Conservation (phyloP, 2,113 vertebrate genomes). For the Phainopepla nitens region DNA sequence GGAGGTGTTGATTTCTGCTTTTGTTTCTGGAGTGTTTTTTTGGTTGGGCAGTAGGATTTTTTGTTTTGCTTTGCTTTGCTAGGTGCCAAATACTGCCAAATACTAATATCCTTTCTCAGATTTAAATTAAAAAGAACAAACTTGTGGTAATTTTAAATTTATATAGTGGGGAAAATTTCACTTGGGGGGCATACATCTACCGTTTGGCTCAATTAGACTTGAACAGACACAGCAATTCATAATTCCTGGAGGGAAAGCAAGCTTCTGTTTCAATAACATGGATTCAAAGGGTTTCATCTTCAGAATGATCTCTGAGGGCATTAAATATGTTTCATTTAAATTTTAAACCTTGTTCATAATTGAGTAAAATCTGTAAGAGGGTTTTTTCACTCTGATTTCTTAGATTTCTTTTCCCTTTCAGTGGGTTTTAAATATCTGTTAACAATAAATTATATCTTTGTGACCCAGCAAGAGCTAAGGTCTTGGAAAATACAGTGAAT, state of each 20-base stretch:
- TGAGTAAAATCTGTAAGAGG: neutral
- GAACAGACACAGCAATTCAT: neutral
- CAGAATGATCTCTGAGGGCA: slow-evolving; percentile 10
- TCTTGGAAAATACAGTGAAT: neutral
- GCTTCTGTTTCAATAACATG: slow-evolving; percentile 5
- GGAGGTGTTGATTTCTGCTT: neutral
- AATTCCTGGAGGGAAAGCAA: slow-evolving; percentile 36
- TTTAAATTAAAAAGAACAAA: slow-evolving; percentile 6
- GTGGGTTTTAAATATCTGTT: neutral
- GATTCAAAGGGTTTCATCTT: slow-evolving; percentile 24
- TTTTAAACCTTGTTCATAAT: slow-evolving; percentile 54
- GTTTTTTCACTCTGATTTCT: neutral
- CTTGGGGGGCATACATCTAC: neutral
- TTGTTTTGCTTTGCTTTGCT: neutral
- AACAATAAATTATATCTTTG: neutral
- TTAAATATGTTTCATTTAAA: slow-evolving; percentile 28
- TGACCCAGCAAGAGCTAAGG: neutral
- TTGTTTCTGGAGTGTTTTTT: neutral
- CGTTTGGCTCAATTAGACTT: slow-evolving; percentile 33
- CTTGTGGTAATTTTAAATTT: neutral
- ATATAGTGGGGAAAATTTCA: slow-evolving; percentile 10
- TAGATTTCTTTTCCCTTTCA: neutral
- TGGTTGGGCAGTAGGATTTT: neutral
- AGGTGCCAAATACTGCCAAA: neutral
- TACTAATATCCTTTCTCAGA: neutral